A percentile compares a stretch with the other conserved stretches of the same genome.
phyloP scores from a whole-genome alignment of 2,113 vertebrate species.

The Oenanthe melanoleuca region DNA sequence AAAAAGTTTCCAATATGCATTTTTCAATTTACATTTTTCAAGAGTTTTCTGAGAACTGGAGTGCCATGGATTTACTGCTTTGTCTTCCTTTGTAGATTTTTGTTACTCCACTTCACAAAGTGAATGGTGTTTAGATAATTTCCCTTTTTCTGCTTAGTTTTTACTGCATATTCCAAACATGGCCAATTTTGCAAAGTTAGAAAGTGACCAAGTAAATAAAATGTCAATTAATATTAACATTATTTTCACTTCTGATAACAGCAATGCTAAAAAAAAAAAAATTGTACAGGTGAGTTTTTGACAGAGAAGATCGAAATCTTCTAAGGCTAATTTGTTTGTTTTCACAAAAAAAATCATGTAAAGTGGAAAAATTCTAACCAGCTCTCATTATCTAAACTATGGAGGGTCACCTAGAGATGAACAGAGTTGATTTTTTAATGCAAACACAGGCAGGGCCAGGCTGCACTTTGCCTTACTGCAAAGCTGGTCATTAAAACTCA shows the following conservation, averaged over 20 bases:
- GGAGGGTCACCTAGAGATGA: not conserved
- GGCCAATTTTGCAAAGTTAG: not conserved
- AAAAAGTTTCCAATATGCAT: not conserved
- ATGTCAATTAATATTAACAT: not conserved
- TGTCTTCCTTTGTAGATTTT: not conserved
- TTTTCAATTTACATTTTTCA: not conserved
- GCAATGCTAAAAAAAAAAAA: not conserved
- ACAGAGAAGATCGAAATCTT: not conserved
- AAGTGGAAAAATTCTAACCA: not conserved
- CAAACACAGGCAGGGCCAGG: not conserved
- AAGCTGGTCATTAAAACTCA: constrained; percentile 6
- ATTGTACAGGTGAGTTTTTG: not conserved
- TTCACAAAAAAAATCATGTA: not conserved
- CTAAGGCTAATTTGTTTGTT: not conserved
- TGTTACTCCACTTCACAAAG: not conserved
- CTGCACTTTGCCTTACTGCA: not conserved
- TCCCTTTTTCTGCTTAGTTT: not conserved
- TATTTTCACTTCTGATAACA: not conserved
- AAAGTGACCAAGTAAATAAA: not conserved
- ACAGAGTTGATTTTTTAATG: not conserved
- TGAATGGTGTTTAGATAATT: not conserved
- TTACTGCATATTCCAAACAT: not conserved
- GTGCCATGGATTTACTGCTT: not conserved
- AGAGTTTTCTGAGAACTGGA: not conserved
- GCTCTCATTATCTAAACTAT: not conserved